These are phyloP conservation scores for Corapipo altera DNA, from an alignment of 2,113 vertebrate species.

Conservation along the genomic window DNA sequence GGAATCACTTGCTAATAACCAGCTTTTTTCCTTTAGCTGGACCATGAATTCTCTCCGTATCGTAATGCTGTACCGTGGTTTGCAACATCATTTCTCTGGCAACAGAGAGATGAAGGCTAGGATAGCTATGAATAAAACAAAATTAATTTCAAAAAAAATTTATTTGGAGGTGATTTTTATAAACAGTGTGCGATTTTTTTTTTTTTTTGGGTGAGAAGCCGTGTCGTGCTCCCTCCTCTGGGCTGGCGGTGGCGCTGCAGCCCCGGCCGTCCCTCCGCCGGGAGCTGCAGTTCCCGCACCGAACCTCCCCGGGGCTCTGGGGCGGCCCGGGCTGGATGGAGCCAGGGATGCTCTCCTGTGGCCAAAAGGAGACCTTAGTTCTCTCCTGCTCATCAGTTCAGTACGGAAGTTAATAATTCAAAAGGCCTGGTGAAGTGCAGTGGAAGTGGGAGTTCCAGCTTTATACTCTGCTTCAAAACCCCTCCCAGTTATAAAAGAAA, in stretches of 20 bases:
- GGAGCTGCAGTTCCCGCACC: rapidly evolving
- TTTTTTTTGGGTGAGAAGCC: too few species aligned
- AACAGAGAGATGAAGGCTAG: neutral
- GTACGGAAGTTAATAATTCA: neutral
- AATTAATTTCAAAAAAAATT: rapidly evolving
- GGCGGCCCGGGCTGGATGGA: neutral
- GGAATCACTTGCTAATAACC: neutral
- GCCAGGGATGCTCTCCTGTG: neutral
- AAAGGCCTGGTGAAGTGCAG: neutral
- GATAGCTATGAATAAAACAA: neutral
- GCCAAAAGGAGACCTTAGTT: neutral
- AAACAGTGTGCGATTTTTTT: rapidly evolving
- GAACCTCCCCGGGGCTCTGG: neutral
- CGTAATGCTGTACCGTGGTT: neutral
- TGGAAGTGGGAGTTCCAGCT: neutral
- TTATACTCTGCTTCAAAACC: neutral
- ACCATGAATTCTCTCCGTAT: neutral
- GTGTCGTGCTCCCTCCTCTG: neutral
- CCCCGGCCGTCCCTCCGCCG: neutral
- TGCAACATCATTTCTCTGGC: neutral
- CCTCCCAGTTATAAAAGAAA: neutral
- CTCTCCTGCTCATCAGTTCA: neutral
- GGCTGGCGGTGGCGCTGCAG: slow-evolving; percentile 25
- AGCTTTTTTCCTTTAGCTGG: neutral
- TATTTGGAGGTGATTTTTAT: neutral